Percentiles rank a stretch among this genome's conserved stretches.
Evolutionary conservation across 2,797 vertebrate genomes (phyloP).

Genomic region (Muscicapa striata): DNA sequence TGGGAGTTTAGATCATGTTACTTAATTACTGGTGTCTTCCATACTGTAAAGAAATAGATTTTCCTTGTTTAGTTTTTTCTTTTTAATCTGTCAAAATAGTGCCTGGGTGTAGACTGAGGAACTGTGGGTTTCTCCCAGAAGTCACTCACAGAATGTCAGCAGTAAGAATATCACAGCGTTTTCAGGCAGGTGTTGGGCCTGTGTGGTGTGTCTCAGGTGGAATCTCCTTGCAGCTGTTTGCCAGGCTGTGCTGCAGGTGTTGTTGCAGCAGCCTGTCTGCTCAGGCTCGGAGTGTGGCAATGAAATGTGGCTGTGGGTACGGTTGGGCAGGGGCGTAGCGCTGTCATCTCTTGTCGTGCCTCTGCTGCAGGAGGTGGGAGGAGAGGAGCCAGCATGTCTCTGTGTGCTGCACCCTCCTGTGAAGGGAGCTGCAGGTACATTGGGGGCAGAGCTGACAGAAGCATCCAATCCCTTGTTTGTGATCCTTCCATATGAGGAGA

Average conservation of each 20-base stretch:
- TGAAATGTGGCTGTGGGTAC: accelerated
- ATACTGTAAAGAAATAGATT: neutral
- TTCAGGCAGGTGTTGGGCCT: accelerated
- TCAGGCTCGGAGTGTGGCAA: accelerated
- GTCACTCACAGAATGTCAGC: neutral
- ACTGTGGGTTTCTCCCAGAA: neutral
- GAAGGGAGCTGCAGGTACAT: accelerated
- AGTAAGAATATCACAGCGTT: neutral
- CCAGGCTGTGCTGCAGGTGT: accelerated
- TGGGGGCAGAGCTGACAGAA: neutral
- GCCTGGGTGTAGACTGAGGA: neutral
- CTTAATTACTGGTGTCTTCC: neutral
- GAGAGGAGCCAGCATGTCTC: neutral
- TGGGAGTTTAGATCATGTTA: neutral
- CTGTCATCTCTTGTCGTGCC: neutral
- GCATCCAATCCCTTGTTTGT: neutral
- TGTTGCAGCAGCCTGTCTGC: neutral
- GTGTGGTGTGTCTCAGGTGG: neutral
- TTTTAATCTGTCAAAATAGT: neutral
- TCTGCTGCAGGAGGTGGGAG: neutral
- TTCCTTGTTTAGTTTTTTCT: neutral
- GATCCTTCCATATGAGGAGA: neutral
- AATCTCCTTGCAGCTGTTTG: neutral
- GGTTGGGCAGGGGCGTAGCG: accelerated
- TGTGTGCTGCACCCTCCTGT: neutral